These are phyloP conservation scores for Myotis myotis DNA, from an alignment of 2,797 vertebrate genomes.

Conservation along the genomic window DNA sequence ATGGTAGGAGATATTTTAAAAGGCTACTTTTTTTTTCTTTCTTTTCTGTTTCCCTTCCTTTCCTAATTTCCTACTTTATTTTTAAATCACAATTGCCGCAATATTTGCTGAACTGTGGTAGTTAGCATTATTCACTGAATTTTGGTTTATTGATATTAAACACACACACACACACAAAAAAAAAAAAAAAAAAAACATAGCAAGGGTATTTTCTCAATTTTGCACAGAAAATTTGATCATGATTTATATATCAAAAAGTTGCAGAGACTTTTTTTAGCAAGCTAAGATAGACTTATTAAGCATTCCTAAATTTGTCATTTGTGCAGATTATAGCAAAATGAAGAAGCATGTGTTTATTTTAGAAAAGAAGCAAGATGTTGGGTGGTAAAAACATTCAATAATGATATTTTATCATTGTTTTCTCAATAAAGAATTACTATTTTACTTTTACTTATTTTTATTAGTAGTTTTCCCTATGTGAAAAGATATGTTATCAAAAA, in stretches of 20 bases:
- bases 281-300: neutral
- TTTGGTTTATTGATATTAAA: neutral
- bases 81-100: neutral
- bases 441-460: constrained; percentile 21
- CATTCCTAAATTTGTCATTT: neutral
- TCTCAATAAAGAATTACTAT: neutral
- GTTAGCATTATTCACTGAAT: neutral
- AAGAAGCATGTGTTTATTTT: neutral
- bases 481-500: neutral
- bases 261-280: neutral
- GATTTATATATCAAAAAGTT: neutral
- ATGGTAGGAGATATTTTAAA: neutral
- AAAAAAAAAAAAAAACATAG: no score
- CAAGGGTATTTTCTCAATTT: neutral
- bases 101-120: neutral
- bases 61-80: neutral
- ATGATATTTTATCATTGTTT: constrained; percentile 28
- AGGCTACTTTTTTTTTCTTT: neutral
- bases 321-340: neutral
- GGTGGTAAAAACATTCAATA: neutral
- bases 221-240: neutral
- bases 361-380: neutral
- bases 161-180: no score
- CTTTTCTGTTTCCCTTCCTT: neutral
- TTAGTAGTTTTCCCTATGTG: neutral